Evolutionary conservation across 2,797 vertebrate species (phyloP).

Genomic region (Clarias laeviceps): DNA sequence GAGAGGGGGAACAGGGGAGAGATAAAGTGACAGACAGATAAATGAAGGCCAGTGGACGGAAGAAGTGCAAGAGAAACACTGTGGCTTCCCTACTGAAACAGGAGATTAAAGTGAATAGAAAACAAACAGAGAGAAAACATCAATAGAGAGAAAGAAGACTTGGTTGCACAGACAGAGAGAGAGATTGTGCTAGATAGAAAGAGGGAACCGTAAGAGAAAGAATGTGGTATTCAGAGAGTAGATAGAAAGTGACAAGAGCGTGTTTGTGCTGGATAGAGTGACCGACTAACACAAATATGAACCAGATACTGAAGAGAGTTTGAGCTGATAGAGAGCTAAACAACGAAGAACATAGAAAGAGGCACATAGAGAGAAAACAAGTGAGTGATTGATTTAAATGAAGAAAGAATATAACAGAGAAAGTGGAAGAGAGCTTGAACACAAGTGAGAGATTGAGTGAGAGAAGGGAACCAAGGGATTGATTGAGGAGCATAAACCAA

Average conservation of each 20-base stretch:
- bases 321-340: no score
- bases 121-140: not conserved
- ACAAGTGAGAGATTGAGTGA: not conserved
- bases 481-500: not conserved
- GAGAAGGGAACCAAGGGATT: no score
- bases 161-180: not conserved
- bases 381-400: no score
- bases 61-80: not conserved
- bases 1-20: not conserved
- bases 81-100: not conserved
- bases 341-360: not conserved
- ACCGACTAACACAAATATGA: not conserved
- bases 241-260: not conserved
- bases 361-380: not conserved
- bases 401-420: not conserved
- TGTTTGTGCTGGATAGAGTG: not conserved
- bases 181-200: not conserved
- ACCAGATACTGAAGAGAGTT: conserved; percentile 69
- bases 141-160: not conserved
- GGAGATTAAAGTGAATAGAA: not conserved
- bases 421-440: no score
- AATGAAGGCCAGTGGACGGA: not conserved
- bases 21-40: not conserved
- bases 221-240: not conserved
- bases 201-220: not conserved